Base-by-base conservation (phyloP, 2,888 invertebrate species). In the Drosophila anceps region DNA sequence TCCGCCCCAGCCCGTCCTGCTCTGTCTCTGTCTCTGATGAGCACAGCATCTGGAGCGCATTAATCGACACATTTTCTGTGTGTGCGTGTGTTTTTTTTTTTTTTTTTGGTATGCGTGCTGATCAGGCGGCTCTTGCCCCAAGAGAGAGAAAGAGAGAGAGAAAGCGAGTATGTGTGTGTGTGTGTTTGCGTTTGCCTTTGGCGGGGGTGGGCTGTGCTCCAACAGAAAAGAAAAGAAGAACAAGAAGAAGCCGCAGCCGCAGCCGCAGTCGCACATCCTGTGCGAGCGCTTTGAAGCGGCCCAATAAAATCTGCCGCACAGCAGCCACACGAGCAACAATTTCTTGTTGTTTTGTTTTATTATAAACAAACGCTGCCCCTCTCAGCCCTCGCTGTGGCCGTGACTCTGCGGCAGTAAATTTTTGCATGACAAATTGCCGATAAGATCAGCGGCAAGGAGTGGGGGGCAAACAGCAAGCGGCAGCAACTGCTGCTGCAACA, bases 361-460 rank as follows among this genome's bases (percentile, higher is more conserved):
- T 83, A 84, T 86, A 82, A 84, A 84, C 85, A 83, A 83, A 69
- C 76, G 76, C 73, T 69, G 18, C 43, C 33, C n/a, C 31, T 33
- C 55, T 50, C 41, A 24, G 12, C 8, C 33, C 61, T 12, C 63
- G 53, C 46, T 48, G n/a, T 39, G 58, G 48, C 54, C 70, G 33
- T 53, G 70, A 29, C 66, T 64, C 68, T 68, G 81, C 63, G 73
- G 76, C 75, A 83, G 78, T 86, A 87, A 87, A 87, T 84, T 89
- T 91, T 84, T 81, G 84, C 88, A 90, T 90, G 90, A 91, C 88
- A 90, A 91, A 91, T 91, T 88, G 87, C 80, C 83, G 90, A 91
- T 90, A 90, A 90, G 84, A 91, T 91, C 88, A 73, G 69, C 74
- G 57, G 57, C 76, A 80, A 71, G 67, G 59, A 67, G 71, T 62